These are phyloP conservation scores for Acleris cristana DNA, from an alignment of 2,888 invertebrate genomes.

Conservation along the genomic window DNA sequence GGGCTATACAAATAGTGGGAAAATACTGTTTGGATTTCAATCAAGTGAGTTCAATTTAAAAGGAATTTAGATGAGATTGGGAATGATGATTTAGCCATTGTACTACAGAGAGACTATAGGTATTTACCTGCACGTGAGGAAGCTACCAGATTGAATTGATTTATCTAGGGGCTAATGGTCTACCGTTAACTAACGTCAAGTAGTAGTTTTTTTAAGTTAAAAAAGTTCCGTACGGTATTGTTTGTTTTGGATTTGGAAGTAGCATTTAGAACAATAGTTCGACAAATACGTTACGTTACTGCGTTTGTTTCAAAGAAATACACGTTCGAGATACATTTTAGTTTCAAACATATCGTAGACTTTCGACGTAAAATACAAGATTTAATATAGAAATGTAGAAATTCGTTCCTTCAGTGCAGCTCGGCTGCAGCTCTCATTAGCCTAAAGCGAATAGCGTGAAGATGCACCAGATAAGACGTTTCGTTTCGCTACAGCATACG, in stretches of 20 bases:
- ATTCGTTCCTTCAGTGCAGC: slow-evolving; percentile 24
- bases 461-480: slow-evolving; percentile 47
- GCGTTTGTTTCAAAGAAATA: no score
- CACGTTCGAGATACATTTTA: no score
- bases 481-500: slow-evolving; percentile 17
- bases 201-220: no score
- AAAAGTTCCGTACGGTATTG: no score
- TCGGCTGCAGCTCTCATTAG: slow-evolving; percentile 35
- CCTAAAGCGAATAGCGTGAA: slow-evolving; percentile 48
- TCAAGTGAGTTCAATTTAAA: slow-evolving; percentile 29
- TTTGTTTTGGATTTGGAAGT: no score
- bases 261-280: no score
- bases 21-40: slow-evolving; percentile 26
- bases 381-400: slow-evolving; percentile 28
- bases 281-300: no score
- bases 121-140: neutral
- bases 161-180: neutral
- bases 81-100: slow-evolving; percentile 8
- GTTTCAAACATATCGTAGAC: no score
- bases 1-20: slow-evolving; percentile 33
- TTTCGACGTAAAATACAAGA: slow-evolving; percentile 1
- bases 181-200: no score
- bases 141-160: neutral
- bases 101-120: neutral
- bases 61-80: slow-evolving; percentile 27